Conservation (phyloP, 2,113 vertebrate species). For the Osmerus mordax region DNA sequence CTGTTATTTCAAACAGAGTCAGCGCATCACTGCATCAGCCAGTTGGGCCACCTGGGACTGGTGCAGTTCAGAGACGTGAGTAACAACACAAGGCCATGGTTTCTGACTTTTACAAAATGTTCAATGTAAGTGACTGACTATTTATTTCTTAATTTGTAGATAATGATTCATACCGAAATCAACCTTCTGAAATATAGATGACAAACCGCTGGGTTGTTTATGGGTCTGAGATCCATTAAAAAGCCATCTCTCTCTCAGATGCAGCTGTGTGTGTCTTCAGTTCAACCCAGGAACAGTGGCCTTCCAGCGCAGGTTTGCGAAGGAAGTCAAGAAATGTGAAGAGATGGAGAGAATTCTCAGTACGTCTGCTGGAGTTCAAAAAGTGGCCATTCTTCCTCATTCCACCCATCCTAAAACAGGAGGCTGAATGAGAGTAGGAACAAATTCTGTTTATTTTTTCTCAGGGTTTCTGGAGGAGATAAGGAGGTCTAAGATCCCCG, state of each 20-base stretch:
- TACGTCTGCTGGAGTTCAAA: conserved; percentile 19
- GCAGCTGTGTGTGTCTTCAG: conserved; percentile 21
- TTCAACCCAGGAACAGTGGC: conserved; percentile 38
- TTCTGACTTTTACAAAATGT: not conserved
- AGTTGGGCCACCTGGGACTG: conserved; percentile 55
- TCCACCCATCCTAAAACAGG: no score
- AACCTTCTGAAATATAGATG: no score
- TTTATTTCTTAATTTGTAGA: not conserved
- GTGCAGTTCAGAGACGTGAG: conserved; percentile 62
- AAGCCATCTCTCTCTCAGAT: not conserved
- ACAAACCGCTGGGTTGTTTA: no score
- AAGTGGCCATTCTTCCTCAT: no score
- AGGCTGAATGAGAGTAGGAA: no score
- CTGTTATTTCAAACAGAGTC: conserved; percentile 56
- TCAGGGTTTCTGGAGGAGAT: conserved; percentile 55
- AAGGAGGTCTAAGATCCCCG: conserved; percentile 36
- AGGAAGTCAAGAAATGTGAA: conserved; percentile 56
- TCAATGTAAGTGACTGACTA: not conserved
- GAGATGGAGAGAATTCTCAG: conserved; percentile 54
- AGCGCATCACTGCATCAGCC: conserved; percentile 47
- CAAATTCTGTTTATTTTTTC: not conserved
- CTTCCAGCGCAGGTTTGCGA: conserved; percentile 56
- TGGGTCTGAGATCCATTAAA: no score
- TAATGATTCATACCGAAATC: not conserved
- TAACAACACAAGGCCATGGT: conserved; percentile 7